Base-by-base conservation (phyloP, 2,113 vertebrate species). In the Siniperca knerii region DNA sequence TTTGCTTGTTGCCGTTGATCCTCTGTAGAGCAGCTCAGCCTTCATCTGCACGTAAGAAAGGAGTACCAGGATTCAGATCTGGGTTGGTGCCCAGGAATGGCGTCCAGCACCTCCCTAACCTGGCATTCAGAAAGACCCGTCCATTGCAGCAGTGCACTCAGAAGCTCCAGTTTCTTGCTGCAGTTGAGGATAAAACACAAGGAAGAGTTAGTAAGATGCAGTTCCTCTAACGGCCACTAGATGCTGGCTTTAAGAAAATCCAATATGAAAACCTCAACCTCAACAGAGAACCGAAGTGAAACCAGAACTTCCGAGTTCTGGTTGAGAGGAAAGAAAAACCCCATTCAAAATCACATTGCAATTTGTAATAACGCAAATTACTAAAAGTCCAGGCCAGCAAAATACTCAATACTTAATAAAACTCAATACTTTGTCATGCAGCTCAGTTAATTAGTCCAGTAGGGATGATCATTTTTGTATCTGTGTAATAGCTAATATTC, bases 61-160 rank as follows among this genome's bases (percentile, higher is more conserved):
- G 1, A 67, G 40, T 2, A 79, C 6, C 35, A 76, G 10, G 29
- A 58, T 8, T 0, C 6, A 33, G 60, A n/a, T n/a, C 7, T 16
- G 48, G 40, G 13, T 6, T 42, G 13, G 7, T 18, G 4, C 5
- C 13, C 21, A 0, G 68, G 54, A 6, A 89, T 21, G 16, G 78
- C 77, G 0, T 78, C 37, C 87, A 94, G 55, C 40, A 95, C 77
- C 68, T 94, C 68, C 1, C 0, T 75, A 1, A 90, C 52, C 20
- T 90, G 0, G 2, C 25, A 0, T 3, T 37, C 6, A 25, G 88
- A 73, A 4, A 93, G 81, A 23, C 74, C 79, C 6, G 83, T 85
- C 86, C 86, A 95, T 13, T 9, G 67, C 77, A 95, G 87, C 72
- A 95, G 74, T 2, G 9, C 8, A 0, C 60, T 52, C 4, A 94